phyloP scores from a whole-genome alignment of 1,140 invertebrate species.

The Goniozus legneri region DNA sequence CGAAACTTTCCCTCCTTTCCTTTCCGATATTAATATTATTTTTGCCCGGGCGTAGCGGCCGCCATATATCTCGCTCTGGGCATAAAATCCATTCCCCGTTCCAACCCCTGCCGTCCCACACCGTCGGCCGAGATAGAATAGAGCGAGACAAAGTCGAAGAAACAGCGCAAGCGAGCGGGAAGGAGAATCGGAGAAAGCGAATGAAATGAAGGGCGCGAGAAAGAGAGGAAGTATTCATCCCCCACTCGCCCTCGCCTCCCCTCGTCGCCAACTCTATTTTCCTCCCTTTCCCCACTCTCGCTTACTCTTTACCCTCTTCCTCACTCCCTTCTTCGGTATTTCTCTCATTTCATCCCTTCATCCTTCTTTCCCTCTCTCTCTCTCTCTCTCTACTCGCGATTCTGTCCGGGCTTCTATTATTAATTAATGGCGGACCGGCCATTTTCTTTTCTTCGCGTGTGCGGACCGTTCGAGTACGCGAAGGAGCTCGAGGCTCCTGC shows the following conservation, averaged over 20 bases:
- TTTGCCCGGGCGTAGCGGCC: slow-evolving; percentile 54
- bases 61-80: slow-evolving; percentile 55
- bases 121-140: no score
- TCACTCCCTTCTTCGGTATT: slow-evolving; percentile 22
- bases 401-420: slow-evolving; percentile 29
- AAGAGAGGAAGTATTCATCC: background rate
- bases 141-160: no score
- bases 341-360: slow-evolving; percentile 27
- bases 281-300: background rate
- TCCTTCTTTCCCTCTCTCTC: slow-evolving; percentile 23
- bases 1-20: slow-evolving; percentile 53
- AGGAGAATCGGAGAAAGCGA: background rate
- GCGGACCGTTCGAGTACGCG: slow-evolving; percentile 10
- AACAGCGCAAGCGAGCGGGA: no score
- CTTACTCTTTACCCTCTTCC: background rate
- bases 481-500: slow-evolving; percentile 11
- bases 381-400: slow-evolving; percentile 13
- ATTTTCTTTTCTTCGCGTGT: slow-evolving; percentile 25
- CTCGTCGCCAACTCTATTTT: background rate
- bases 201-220: background rate
- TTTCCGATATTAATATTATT: slow-evolving; percentile 57
- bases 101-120: slow-evolving; percentile 34
- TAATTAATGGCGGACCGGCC: slow-evolving; percentile 35
- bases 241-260: background rate
- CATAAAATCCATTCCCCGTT: slow-evolving; percentile 54